Evolutionary conservation across 2,797 vertebrate species (phyloP), one percentile per base, ranked within the genome.

Genomic region (Crax fasciolata): DNA sequence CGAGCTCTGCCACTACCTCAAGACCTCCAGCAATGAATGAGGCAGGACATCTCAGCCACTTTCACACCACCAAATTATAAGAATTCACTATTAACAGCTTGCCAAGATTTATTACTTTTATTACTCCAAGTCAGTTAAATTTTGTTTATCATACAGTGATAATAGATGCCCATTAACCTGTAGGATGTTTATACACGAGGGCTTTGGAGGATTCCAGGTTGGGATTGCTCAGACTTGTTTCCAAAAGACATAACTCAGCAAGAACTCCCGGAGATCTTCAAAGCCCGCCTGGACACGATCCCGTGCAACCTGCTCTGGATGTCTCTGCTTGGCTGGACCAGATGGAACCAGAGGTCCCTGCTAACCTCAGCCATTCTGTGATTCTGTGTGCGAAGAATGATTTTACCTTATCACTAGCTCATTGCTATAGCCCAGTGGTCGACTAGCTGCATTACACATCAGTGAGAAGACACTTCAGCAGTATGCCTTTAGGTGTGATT

Each of bases 381-480:
- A 52, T 52, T 52, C 27, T 28, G 28, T 16, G 28, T 54, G 52
- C 18, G 52, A 54, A 54, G 28, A 66, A 58, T 16, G 74, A 41
- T 44, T 92, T 15, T 32, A 85, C 90, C 51, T 70, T 66, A 21
- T 63, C 39, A 55, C 52, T 35, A 39, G 91, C 93, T 95, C 85
- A 41, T 73, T 46, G 65, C 52, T 91, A 71, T 94, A 76, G 71
- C 93, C 89, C 87, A 96, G 68, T 9, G 62, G 88, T 54, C 23
- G 57, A 25, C 58, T 13, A 79, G 78, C 82, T 85, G 57, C 80
- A 88, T 46, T 90, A 48, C 92, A 92, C 25, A 4, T 15, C 9
- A 6, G 20, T 10, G 63, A 58, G 80, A 17, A 57, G 30, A 3
- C 65, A 7, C 62, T 63, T 23, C 0, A 24, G 5, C 51, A 61